Base-by-base conservation (phyloP, 2,113 vertebrate genomes). In the Etheostoma cragini region DNA sequence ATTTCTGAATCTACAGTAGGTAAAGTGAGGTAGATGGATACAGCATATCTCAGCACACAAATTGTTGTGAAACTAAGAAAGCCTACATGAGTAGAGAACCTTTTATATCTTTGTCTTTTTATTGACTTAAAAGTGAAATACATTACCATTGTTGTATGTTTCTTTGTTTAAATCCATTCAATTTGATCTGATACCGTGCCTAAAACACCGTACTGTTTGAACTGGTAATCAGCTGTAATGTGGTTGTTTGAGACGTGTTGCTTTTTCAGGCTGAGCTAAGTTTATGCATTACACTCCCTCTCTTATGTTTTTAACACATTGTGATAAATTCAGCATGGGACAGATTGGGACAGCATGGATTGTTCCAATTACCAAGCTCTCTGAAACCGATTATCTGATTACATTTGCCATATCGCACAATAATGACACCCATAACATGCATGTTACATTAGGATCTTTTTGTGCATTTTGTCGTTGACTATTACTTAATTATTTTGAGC, bases 1-100 rank as follows among this genome's bases (percentile, higher is more conserved):
- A 77, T 80, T 65, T 82, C 65, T 79, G 1, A 72, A 79, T 87
- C 14, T 30, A 45, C 38, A 80, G 49, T 80, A 77, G 64, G 67
- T 68, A 46, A 17, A 81, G 22, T 52, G 46, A 64, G 33, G 6
- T 12, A 54, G 26, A 21, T 21, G 1, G 35, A 54, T 24, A 21
- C 15, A 72, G 26, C 14, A 21, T 53, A 45, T 73, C 11, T 74
- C 61, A 72, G 62, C 1, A 71, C 16, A 62, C 19, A 47, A 22
- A 45, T 5, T 72, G 24, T 16, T 30, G 3, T 42, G 24, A 21
- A 58, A 46, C 21, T n/a, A 47, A 45, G 19, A 24, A 24, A 42
- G 38, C 38, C 38, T 42, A 42, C 53, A 50, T 42, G 54, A 26
- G 26, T 57, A 66, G n/a, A 24, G 8, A 60, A 17, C 22, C 16